phyloP scores from a whole-genome alignment of 2,888 invertebrate genomes.

The Cabera pusaria region DNA sequence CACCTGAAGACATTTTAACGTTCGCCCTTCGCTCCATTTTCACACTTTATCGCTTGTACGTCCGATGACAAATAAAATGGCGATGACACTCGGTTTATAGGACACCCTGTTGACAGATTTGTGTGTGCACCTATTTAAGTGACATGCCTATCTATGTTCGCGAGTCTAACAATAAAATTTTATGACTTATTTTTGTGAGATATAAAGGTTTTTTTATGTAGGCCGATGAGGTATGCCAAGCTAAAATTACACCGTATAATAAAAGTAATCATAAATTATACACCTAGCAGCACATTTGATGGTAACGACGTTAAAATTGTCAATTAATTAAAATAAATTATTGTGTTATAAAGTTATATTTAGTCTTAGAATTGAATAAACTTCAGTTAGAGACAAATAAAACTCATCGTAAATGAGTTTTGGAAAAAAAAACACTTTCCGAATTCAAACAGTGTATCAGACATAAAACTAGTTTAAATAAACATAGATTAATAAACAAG shows the following conservation, averaged over 20 bases:
- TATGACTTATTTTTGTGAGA: constrained; percentile 29
- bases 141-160: constrained; percentile 59
- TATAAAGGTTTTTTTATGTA: constrained; percentile 26
- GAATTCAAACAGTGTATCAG: constrained; percentile 47
- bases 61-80: constrained; percentile 54
- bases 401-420: constrained; percentile 19
- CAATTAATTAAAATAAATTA: constrained; percentile 35
- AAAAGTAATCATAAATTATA: constrained; percentile 29
- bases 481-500: constrained; percentile 76
- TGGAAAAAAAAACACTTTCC: constrained; percentile 46
- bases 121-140: constrained; percentile 61
- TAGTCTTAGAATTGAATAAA: constrained; percentile 35
- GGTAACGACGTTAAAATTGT: constrained; percentile 28
- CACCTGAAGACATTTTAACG: constrained; percentile 47
- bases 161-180: constrained; percentile 35
- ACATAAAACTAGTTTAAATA: constrained; percentile 60
- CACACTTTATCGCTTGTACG: constrained; percentile 50
- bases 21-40: constrained; percentile 48
- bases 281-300: constrained; percentile 24
- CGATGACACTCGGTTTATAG: constrained; percentile 48
- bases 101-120: constrained; percentile 58
- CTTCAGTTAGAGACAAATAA: constrained; percentile 29
- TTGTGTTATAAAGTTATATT: constrained; percentile 31
- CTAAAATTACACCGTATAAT: constrained; percentile 23
- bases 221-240: constrained; percentile 21